Conservation (phyloP, 1,140 invertebrate genomes). For the Anastrepha obliqua region DNA sequence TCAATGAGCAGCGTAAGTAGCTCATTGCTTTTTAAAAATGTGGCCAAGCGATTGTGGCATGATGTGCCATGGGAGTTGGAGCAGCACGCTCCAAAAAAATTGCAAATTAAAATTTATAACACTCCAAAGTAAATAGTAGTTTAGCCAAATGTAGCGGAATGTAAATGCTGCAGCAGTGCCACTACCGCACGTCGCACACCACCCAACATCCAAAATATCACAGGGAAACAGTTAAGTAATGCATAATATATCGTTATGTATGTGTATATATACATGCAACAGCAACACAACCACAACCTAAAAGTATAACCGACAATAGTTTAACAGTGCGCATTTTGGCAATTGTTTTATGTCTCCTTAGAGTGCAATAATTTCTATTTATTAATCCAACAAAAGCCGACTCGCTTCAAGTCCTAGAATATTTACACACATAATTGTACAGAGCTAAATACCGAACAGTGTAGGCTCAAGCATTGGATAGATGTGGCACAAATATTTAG, state of each 20-base stretch:
- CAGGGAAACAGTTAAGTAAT: background rate
- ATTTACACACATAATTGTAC: background rate
- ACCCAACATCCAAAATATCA: background rate
- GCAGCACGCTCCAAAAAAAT: background rate
- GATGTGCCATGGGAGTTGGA: background rate
- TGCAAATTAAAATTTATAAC: conserved; percentile 42
- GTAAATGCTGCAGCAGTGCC: background rate
- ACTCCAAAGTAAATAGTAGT: conserved; percentile 38
- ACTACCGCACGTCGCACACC: background rate
- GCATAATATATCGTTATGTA: background rate
- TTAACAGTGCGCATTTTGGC: background rate
- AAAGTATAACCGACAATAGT: background rate
- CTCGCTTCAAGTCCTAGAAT: background rate
- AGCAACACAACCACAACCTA: no score
- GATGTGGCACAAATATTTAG: background rate
- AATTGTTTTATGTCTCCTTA: conserved; percentile 47
- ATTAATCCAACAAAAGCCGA: conserved; percentile 49
- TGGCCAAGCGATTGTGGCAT: conserved; percentile 1
- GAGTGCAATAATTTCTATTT: conserved; percentile 50
- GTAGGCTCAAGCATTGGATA: background rate
- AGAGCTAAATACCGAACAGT: no score
- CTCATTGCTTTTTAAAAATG: conserved; percentile 20
- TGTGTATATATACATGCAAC: no score
- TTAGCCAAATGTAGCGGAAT: conserved; percentile 9
- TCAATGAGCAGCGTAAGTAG: conserved; percentile 29